Evolutionary conservation across 2,888 invertebrate genomes (phyloP), one percentile per base, ranked within the genome.

Genomic region (Tetheella fluctuosa): DNA sequence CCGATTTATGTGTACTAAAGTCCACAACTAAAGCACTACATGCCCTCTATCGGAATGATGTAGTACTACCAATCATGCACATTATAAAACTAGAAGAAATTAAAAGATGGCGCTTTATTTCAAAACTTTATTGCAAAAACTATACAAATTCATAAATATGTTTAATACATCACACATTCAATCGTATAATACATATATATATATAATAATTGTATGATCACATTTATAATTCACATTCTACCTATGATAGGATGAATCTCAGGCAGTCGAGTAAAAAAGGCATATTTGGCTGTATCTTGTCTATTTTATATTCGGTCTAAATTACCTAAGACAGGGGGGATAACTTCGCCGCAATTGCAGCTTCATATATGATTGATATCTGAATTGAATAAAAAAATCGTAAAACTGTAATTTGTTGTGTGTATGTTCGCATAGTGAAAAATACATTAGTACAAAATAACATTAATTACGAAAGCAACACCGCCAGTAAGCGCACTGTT

Each of bases 111-210:
- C 2, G 37, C 17, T 74, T 73, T 73, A 76, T 79, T 76, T 74
- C 80, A 83, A 83, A 84, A 81, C 67, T 88, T 87, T 86, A 86
- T 81, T 79, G 76, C 76, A 84, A 87, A 84, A 80, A 78, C 73
- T 81, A 79, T 81, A 83, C 73, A 84, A 81, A 84, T 83, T 76
- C 67, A 80, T 77, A 76, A 4, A 30, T 77, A 71, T 67, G 68
- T 65, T 69, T 68, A 52, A 69, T 63, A 68, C 59, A 68, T 69
- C 73, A 73, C 70, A 61, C 70, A 67, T 74, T 75, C 55, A 66
- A 70, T 72, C 69, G 64, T 72, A 73, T 71, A 76, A n/a, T n/a
- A n/a, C n/a, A n/a, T 64, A 63, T 77, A 74, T 62, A 60, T 34
- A 13, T 34, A 13, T 34, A 59, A 62, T 68, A 70, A 67, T 54